These are phyloP conservation scores for Amiota communis DNA, from an alignment of 2,888 invertebrate species.

Conservation along the genomic window DNA sequence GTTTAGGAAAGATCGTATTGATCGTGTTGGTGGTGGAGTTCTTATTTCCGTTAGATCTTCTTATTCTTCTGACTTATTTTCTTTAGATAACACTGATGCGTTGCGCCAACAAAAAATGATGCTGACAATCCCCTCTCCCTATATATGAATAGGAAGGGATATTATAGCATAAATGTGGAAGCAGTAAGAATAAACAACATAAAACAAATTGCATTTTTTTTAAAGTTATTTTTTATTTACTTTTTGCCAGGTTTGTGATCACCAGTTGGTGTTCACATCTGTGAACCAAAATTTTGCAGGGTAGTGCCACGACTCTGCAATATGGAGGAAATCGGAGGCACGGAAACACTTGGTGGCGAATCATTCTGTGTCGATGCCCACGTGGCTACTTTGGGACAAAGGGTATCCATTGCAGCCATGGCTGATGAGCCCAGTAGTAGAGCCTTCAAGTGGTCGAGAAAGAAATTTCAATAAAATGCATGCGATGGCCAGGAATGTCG, in stretches of 20 bases:
- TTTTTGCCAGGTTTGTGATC: background rate
- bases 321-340: slow-evolving; percentile 17
- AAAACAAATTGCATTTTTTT: background rate
- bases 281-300: background rate
- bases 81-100: too few species aligned
- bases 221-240: background rate
- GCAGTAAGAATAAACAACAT: slow-evolving; percentile 9
- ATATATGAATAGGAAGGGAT: slow-evolving; percentile 41
- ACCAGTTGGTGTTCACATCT: background rate
- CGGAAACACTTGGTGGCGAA: slow-evolving; percentile 20
- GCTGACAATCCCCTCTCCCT: slow-evolving; percentile 10
- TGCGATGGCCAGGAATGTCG: background rate
- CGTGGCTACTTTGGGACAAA: background rate
- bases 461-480: background rate
- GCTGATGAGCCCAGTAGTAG: background rate
- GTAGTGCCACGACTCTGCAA: slow-evolving; percentile 22
- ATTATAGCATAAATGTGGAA: slow-evolving; percentile 39
- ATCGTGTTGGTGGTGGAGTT: too few species aligned
- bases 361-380: background rate
- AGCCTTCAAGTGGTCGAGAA: background rate
- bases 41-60: too few species aligned
- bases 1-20: too few species aligned
- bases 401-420: background rate
- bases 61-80: too few species aligned
- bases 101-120: too few species aligned